Base-by-base conservation (phyloP, 2,888 invertebrate genomes). In the Sisyra nigra region DNA sequence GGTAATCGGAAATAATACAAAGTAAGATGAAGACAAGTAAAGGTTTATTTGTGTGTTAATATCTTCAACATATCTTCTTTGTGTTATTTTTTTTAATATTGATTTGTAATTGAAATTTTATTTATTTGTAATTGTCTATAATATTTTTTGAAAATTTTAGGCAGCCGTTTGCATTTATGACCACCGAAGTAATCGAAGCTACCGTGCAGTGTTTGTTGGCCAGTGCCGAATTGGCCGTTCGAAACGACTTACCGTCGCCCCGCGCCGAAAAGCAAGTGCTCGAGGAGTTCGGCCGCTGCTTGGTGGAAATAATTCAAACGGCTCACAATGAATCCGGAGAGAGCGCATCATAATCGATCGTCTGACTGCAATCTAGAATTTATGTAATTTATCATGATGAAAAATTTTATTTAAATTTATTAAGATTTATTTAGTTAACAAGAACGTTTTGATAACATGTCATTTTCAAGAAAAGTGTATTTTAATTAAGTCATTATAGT, bases 191-290 rank as follows among this genome's bases (percentile, higher is more conserved):
- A 33, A 85, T 96, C 11, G 93, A 94, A 61, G 96, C 96, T 41
- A 93, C 94, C 9, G 87, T 91, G 55, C 85, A 91, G 57, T 96
- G 97, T 61, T 71, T 98, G 59, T 67, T 97, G 56, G 92, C 96
- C n/a, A 86, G 92, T 55, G 88, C 89, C 3, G 85, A 82, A 53
- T 85, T 85, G 57, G 77, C 79, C 37, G 83, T 81, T 53, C 68
- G 71, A 39, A 67, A 70, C 41, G 71, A 72, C 59, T 62, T 71
- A 48, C 71, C 73, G 24, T 76, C 76, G 34, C 73, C 67, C 57
- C 68, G 63, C 60, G 64, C 82, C 53, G 76, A 82, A 56, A 66
- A 74, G 38, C 70, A 80, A 55, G 80, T 98, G 50, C 74, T 97
- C 49, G 85, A 92, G 58, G 97, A 98, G 67, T 91, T 96, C 63